Conservation (phyloP, 2,888 invertebrate species). For the Kuschelorhynchus macadamiae region DNA sequence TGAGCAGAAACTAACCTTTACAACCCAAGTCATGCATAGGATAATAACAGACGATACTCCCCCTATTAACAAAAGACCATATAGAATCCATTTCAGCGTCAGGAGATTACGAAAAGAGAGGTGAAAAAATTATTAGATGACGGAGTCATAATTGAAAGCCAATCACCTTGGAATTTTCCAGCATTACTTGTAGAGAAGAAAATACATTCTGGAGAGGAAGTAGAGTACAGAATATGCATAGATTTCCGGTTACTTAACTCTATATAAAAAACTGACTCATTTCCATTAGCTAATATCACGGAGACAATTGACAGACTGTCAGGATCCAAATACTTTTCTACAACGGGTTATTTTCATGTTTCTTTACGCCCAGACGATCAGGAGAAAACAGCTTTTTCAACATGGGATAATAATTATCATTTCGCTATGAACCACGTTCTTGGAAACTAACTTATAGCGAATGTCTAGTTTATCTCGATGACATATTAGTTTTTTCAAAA, state of each 20-base stretch:
- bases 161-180: constrained; percentile 61
- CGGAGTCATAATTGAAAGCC: constrained; percentile 39
- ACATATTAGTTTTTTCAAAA: too few relatives aligned
- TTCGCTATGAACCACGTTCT: too few relatives aligned
- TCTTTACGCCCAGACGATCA: constrained; percentile 44
- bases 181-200: constrained; percentile 60
- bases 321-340: constrained; percentile 7
- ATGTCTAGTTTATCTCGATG: too few relatives aligned
- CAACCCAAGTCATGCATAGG: constrained; percentile 10
- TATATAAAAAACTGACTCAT: constrained; percentile 48
- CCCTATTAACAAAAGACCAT: constrained; percentile 15
- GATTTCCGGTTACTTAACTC: constrained; percentile 50
- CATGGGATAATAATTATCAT: constrained; percentile 52
- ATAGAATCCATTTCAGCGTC: constrained; percentile 13
- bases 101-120: constrained; percentile 13
- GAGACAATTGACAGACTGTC: constrained; percentile 55
- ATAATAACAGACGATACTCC: constrained; percentile 19
- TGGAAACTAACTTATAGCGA: too few relatives aligned
- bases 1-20: constrained; percentile 18
- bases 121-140: constrained; percentile 19
- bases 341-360: constrained; percentile 55
- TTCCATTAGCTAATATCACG: constrained; percentile 53
- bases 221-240: constrained; percentile 47
- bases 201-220: constrained; percentile 40
- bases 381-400: constrained; percentile 55